Base-by-base conservation (phyloP, 1,140 invertebrate species). In the Luehdorfia chinensis region DNA sequence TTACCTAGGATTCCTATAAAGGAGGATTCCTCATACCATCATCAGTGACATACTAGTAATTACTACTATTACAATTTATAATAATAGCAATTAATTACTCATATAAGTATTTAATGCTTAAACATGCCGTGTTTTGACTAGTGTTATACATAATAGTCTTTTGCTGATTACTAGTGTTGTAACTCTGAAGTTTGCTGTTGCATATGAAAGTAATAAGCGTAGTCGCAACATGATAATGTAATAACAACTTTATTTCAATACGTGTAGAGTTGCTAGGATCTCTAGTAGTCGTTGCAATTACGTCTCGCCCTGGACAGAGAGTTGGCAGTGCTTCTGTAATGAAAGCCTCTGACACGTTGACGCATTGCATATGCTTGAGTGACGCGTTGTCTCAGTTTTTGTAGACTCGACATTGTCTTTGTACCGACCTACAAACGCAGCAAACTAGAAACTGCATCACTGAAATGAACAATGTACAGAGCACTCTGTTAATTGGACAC, bases 361-460 rank as follows among this genome's bases (percentile, higher is more conserved):
- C 39, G 39, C 49, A 51, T 51, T 51, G 49, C 46, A 34, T 37
- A 31, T 25, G 36, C 49, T 46, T 32, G 37, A 50, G 49, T 50
- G 49, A 51, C 18, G 41, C 37, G 34, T 39, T 43, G 43, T 18
- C 36, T n/a, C n/a, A n/a, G 27, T 50, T 43, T 52, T 14, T 37
- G 23, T 43, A 16, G 30, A 28, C 19, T 21, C 14, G 25, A 31
- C 37, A 14, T 44, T 50, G 9, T 33, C 36, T 50, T 50, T 14
- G 21, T 37, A 28, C 16, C 50, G 41, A 52, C 41, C 50, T 52
- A 52, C 21, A 46, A 52, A 46, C 45, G 33, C 43, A 19, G 43
- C 23, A 52, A 52, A 32, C 41, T 52, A 30, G 27, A 46, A 52
- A 52, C 23, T 56, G 43, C 41, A 50, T 43, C 15, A 18, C 8